Evolutionary conservation across 2,888 invertebrate genomes (phyloP).

Genomic region (Augiades crinisus): DNA sequence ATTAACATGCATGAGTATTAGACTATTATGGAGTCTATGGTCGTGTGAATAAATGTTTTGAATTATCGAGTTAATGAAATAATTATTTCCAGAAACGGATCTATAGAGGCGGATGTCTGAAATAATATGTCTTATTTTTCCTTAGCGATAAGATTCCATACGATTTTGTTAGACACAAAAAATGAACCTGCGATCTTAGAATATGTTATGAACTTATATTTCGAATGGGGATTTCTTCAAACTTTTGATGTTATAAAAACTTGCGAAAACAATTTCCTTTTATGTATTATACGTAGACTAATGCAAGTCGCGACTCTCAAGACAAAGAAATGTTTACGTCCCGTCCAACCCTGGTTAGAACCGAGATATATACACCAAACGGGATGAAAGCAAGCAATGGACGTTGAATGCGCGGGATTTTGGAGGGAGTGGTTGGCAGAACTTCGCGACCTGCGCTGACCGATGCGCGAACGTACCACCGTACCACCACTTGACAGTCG

Average conservation of each 20-base stretch:
- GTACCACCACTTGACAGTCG: constrained; percentile 52
- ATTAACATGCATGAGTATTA: too few relatives aligned
- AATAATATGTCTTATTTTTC: neutral
- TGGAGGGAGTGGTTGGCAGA: constrained; percentile 25
- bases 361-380: neutral
- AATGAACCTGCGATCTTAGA: neutral
- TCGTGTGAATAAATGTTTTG: neutral
- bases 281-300: too few relatives aligned
- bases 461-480: constrained; percentile 53
- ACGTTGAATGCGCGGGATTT: constrained; percentile 15
- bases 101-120: neutral
- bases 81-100: neutral
- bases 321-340: constrained; percentile 4
- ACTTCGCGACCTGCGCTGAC: constrained; percentile 19
- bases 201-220: neutral
- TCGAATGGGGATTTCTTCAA: too few relatives aligned
- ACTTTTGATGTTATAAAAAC: neutral
- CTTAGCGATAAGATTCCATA: neutral
- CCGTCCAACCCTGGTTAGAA: constrained; percentile 11
- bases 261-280: constrained; percentile 19
- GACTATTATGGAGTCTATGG: too few relatives aligned
- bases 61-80: neutral
- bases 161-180: too few relatives aligned
- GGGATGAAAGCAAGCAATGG: constrained; percentile 7
- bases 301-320: constrained; percentile 9